Base-by-base conservation (phyloP, 2,888 invertebrate genomes). In the Eristalis arbustorum region DNA sequence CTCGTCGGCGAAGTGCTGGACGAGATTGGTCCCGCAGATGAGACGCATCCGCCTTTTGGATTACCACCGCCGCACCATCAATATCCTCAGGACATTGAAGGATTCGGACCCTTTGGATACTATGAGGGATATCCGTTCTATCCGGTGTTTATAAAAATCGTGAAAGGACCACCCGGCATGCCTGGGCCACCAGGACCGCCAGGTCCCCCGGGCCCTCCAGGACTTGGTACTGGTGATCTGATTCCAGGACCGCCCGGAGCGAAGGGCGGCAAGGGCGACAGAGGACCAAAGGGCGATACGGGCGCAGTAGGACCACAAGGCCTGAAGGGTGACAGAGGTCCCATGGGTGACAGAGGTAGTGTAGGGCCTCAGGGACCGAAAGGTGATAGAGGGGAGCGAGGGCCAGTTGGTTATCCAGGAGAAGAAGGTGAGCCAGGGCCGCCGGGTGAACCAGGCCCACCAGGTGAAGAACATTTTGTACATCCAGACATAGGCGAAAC, bases 171-270 rank as follows among this genome's bases (percentile, higher is more conserved):
- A 61, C 57, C 64, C 3, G 78, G 78, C 11, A 49, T 37, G 3
- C 63, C 75, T 14, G 80, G 80, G 0, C 34, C n/a, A 23, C 61
- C 61, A 1, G 79, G 79, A 18, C 42, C 64, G 13, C 83, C 77
- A 49, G 89, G 89, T 14, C 84, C 82, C 25, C 72, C 84, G n/a
- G 89, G 89, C 18, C 88, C 73, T 56, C 2, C 76, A 76, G 59
- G 59, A 3, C 14, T 13, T 2, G 59, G 59, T 5, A 13, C 59
- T 3, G 25, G 25, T 23, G 23, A 18, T 18, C 11, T 23, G 25
- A 23, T 23, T n/a, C 31, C 34, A 0, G 85, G 85, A 8, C 63
- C 22, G 8, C 13, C 23, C 31, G 77, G 76, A 11, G n/a, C 34
- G 23, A 62, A 64, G n/a, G 88, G 88, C 0, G 14, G n/a, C 5